phyloP scores from a whole-genome alignment of 2,113 vertebrate genomes.

The Pomatorhinus ruficollis region DNA sequence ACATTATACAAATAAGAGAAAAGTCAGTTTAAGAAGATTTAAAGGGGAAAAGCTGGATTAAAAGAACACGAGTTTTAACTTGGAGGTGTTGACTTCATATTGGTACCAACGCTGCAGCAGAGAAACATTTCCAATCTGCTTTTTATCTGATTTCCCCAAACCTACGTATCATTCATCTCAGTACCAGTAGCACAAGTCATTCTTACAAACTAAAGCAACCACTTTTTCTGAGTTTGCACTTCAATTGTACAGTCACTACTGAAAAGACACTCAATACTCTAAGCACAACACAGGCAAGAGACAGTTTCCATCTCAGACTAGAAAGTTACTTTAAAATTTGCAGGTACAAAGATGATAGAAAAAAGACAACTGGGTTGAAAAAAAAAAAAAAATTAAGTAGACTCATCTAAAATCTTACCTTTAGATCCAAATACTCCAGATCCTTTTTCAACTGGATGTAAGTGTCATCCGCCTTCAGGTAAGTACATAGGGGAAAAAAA shows the following conservation, averaged over 20 bases:
- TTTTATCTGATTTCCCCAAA: neutral
- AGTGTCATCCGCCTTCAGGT: constrained; percentile 93
- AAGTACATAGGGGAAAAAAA: constrained; percentile 71
- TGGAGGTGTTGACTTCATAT: neutral
- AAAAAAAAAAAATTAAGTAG: neutral
- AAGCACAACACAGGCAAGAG: neutral
- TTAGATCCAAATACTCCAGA: constrained; percentile 97
- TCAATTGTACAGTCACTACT: neutral
- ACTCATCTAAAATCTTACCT: constrained; percentile 80
- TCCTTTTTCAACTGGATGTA: constrained; percentile 98
- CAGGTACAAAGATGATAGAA: neutral
- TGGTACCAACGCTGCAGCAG: neutral
- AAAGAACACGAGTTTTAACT: neutral
- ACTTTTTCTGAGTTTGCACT: neutral
- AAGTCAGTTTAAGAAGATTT: neutral
- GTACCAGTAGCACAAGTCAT: neutral
- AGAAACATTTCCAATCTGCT: neutral
- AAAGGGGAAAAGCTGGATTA: neutral
- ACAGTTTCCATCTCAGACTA: neutral
- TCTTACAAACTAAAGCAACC: neutral
- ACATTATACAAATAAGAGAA: neutral
- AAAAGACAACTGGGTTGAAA: neutral
- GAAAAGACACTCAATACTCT: neutral
- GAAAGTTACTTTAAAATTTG: neutral
- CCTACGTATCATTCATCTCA: neutral